Evolutionary conservation across 2,797 vertebrate genomes (phyloP), one percentile per base, ranked within the genome.

Genomic region (Pipistrellus kuhlii): DNA sequence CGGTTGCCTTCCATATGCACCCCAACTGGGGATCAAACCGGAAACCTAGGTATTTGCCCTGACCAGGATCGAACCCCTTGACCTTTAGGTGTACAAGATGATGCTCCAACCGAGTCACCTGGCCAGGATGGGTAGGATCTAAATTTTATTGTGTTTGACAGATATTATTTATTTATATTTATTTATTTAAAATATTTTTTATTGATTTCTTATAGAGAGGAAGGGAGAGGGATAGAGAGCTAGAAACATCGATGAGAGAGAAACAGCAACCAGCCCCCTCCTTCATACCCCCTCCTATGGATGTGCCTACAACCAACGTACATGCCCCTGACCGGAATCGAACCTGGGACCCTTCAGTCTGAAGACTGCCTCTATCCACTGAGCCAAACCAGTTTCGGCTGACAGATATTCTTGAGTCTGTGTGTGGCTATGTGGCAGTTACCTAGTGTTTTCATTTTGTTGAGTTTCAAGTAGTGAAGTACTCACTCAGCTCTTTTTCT

Each of bases 361-460:
- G 6, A 6, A 41, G 38, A 41, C 38, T n/a, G n/a, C 6, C 38
- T 41, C 38, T 41, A 41, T 41, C 38, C 38, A 6, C 38, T 6
- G 6, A 41, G 38, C 38, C 38, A 41, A 41, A 41, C 38, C 38
- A 7, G 38, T 41, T 41, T 41, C 38, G 38, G 38, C 38, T 89
- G 38, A 32, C 27, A 91, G 72, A 66, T 68, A 73, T 30, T 91
- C 78, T 84, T 53, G 55, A 73, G n/a, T 73, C 8, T 68, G 7
- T 92, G 5, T 80, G 68, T 8, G 30, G 38, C 15, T 66, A 88
- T 13, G 18, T 4, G 62, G 21, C n/a, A 85, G 81, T 84, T 84
- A 84, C 11, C 66, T 71, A 62, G 69, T 87, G 23, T 87, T 82
- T 87, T 85, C 35, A 86, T 76, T 75, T 82, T 82, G 86, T 18